phyloP scores from a whole-genome alignment of 2,113 vertebrate genomes.

The Ptychochromis oligacanthus region DNA sequence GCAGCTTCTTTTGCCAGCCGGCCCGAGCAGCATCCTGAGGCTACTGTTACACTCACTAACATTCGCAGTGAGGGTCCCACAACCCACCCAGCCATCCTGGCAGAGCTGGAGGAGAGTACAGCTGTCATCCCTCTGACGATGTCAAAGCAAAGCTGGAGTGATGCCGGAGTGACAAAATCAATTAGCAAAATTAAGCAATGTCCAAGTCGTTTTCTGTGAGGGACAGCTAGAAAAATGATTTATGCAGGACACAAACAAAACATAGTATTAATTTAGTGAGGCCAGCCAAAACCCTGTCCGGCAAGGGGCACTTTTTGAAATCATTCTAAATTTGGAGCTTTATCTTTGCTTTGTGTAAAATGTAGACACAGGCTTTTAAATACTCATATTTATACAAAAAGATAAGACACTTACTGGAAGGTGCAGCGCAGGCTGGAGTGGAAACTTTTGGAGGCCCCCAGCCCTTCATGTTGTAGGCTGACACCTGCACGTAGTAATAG shows the following conservation, averaged over 20 bases:
- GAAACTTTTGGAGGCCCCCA: slow-evolving; percentile 85
- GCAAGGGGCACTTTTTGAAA: background rate
- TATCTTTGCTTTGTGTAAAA: slow-evolving; percentile 11
- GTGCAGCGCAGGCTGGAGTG: slow-evolving; percentile 82
- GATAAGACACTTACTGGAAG: slow-evolving; percentile 86
- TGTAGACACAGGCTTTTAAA: slow-evolving; percentile 1
- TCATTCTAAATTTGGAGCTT: slow-evolving; percentile 7
- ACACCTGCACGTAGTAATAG: slow-evolving; percentile 86
- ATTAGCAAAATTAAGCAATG: slow-evolving; percentile 7
- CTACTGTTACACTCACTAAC: slow-evolving; percentile 70
- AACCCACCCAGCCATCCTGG: slow-evolving; percentile 46
- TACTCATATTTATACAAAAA: background rate
- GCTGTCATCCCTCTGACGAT: slow-evolving; percentile 61
- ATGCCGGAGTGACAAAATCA: slow-evolving; percentile 44
- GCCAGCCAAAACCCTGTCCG: slow-evolving; percentile 11
- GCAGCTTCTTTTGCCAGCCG: slow-evolving; percentile 59
- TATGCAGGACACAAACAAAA: background rate
- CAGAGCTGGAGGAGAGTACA: slow-evolving; percentile 36
- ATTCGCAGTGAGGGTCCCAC: slow-evolving; percentile 83
- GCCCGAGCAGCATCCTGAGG: slow-evolving; percentile 58
- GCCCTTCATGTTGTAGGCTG: slow-evolving; percentile 94
- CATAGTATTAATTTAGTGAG: slow-evolving; percentile 28
- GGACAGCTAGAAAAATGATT: slow-evolving; percentile 19
- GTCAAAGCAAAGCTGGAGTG: slow-evolving; percentile 54
- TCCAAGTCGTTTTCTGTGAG: slow-evolving; percentile 23